Evolutionary conservation across 1,140 invertebrate genomes (phyloP).

Genomic region (Magallana ariakensis): DNA sequence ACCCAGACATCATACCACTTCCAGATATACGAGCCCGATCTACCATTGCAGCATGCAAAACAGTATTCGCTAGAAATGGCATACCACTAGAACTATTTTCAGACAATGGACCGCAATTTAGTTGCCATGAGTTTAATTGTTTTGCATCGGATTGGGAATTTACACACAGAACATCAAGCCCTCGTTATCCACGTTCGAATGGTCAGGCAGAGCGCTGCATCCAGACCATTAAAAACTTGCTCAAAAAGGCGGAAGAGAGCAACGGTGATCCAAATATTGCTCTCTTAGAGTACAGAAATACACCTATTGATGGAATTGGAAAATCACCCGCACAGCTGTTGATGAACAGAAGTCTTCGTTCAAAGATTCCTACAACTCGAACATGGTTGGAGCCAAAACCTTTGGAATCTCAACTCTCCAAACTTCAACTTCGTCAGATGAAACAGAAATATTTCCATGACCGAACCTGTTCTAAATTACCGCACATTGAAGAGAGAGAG

Average conservation of each 20-base stretch:
- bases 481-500: neutral
- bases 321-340: constrained; percentile 44
- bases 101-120: constrained; percentile 79
- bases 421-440: neutral
- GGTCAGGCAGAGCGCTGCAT: constrained; percentile 63
- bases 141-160: constrained; percentile 79
- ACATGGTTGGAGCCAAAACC: constrained; percentile 10
- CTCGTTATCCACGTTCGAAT: constrained; percentile 64
- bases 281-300: constrained; percentile 35
- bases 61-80: constrained; percentile 61
- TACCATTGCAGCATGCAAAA: constrained; percentile 50
- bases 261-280: constrained; percentile 30
- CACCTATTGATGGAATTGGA: constrained; percentile 24
- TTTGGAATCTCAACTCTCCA: neutral
- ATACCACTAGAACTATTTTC: constrained; percentile 49
- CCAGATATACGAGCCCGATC: constrained; percentile 18
- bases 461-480: neutral
- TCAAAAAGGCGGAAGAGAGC: constrained; percentile 54
- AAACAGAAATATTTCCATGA: constrained; percentile 26
- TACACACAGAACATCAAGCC: constrained; percentile 74
- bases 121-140: constrained; percentile 73
- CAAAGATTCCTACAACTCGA: constrained; percentile 46
- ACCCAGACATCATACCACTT: constrained; percentile 50
- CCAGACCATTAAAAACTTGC: constrained; percentile 58
- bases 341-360: constrained; percentile 34